These are phyloP conservation scores for Perca schrenkii DNA, from an alignment of 2,113 vertebrate species.

Conservation along the genomic window DNA sequence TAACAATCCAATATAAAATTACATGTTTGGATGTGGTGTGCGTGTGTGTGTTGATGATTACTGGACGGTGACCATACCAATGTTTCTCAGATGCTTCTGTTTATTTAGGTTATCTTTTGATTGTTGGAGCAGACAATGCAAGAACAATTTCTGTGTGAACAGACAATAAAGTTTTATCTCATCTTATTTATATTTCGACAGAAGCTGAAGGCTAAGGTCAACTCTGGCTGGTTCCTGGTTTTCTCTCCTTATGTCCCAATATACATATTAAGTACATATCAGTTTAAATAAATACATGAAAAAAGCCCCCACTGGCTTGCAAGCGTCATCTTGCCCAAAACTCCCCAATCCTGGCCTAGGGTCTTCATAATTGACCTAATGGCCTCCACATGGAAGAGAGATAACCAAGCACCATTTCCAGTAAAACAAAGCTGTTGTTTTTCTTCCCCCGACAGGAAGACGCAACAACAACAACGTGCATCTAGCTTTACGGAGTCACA, in stretches of 20 bases:
- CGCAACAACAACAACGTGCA: constrained; percentile 57
- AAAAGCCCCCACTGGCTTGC: constrained; percentile 46
- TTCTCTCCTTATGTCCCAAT: neutral
- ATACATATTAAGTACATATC: neutral
- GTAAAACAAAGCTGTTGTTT: constrained; percentile 80
- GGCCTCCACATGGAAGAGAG: constrained; percentile 86
- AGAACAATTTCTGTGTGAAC: too few species aligned
- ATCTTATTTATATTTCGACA: neutral
- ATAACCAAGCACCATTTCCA: constrained; percentile 83
- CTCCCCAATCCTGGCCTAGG: constrained; percentile 65
- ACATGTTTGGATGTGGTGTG: too few species aligned
- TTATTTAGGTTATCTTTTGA: too few species aligned
- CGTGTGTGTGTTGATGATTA: too few species aligned
- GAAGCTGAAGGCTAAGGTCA: neutral
- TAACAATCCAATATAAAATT: too few species aligned
- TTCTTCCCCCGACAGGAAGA: constrained; percentile 75
- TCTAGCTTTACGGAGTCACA: neutral
- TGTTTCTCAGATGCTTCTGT: too few species aligned
- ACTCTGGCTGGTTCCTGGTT: neutral
- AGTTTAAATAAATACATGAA: neutral
- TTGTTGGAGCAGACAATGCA: too few species aligned
- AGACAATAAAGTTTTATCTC: too few species aligned
- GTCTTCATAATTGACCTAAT: constrained; percentile 88
- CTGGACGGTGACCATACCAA: too few species aligned
- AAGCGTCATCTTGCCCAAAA: constrained; percentile 74